Conservation (phyloP, 2,113 vertebrate genomes). For the Pelvicachromis taeniatus region DNA sequence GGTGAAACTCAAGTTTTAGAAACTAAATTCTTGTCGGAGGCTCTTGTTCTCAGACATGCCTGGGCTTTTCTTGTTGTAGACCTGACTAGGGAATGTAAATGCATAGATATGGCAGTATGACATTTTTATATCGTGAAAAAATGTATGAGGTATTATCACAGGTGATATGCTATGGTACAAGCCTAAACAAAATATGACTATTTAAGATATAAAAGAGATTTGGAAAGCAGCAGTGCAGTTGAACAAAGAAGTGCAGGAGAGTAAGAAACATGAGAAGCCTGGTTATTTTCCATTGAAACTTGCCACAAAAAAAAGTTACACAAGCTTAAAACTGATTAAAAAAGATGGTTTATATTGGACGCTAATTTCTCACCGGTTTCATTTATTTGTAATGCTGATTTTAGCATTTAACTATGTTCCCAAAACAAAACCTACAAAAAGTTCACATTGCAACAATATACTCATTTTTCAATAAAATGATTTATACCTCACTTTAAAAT, state of each 20-base stretch:
- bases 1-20: neutral
- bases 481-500: neutral
- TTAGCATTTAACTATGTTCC: neutral
- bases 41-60: neutral
- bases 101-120: neutral
- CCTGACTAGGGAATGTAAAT: neutral
- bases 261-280: neutral
- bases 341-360: neutral
- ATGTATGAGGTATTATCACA: neutral
- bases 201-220: neutral
- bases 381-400: neutral
- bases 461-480: neutral
- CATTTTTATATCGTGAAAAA: neutral
- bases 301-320: neutral
- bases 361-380: fast-evolving
- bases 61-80: neutral
- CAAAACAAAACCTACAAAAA: neutral
- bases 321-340: neutral
- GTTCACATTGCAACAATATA: neutral
- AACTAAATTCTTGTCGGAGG: neutral
- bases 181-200: neutral
- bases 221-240: neutral
- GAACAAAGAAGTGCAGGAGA: neutral
- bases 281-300: neutral
- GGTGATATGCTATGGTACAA: neutral